Conservation (phyloP, 1,140 invertebrate species). For the Zaprionus inermis region DNA sequence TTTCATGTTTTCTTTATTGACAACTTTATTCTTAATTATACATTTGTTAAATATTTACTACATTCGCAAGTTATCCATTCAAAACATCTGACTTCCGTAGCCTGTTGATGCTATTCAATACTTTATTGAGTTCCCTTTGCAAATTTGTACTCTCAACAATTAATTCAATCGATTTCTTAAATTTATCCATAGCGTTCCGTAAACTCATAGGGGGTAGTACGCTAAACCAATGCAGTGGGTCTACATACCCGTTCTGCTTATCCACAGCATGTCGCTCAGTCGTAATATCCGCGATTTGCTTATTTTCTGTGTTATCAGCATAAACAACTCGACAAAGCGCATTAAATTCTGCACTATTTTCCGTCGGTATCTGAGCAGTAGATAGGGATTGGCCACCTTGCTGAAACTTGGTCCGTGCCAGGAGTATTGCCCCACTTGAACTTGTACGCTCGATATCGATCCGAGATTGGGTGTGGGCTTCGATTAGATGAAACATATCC, state of each 20-base stretch:
- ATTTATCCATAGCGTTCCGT: constrained; percentile 86
- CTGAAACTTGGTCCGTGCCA: constrained; percentile 77
- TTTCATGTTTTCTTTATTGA: background rate
- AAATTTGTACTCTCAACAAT: constrained; percentile 87
- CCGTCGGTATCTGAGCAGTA: constrained; percentile 75
- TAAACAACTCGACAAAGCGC: constrained; percentile 66
- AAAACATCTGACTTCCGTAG: constrained; percentile 30
- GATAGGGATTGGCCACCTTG: constrained; percentile 70
- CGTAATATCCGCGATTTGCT: constrained; percentile 13
- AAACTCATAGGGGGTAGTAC: constrained; percentile 88
- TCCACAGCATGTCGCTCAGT: constrained; percentile 57
- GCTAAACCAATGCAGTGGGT: constrained; percentile 90
- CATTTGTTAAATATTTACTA: background rate
- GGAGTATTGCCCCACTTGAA: constrained; percentile 66
- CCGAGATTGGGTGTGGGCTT: constrained; percentile 67
- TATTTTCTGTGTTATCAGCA: constrained; percentile 3
- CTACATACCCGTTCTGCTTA: constrained; percentile 73
- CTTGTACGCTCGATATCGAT: constrained; percentile 70
- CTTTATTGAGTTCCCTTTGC: constrained; percentile 84
- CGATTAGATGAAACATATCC: constrained; percentile 76
- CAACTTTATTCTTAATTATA: constrained; percentile 49
- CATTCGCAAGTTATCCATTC: background rate
- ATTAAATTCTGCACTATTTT: constrained; percentile 77
- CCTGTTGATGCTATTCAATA: constrained; percentile 56
- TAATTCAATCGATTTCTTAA: constrained; percentile 86